Conservation (phyloP, 1,140 invertebrate genomes). For the Prorops nasuta region DNA sequence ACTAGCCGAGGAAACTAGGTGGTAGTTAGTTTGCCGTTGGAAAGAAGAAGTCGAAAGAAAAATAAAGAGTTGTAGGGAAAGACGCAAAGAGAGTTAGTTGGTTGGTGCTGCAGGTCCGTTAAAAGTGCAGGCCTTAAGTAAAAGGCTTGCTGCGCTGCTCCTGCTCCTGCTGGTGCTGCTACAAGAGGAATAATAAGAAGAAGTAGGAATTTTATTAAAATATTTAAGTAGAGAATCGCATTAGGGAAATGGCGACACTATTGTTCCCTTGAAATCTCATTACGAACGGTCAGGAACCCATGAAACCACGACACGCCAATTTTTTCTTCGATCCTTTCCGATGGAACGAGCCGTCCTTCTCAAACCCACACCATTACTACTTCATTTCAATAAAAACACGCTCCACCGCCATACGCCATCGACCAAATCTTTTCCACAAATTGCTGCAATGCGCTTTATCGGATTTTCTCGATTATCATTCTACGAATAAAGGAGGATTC, state of each 20-base stretch:
- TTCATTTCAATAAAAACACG: no score
- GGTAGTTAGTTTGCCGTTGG: background rate
- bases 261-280: conserved; percentile 45
- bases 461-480: no score
- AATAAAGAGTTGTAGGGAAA: background rate
- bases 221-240: conserved; percentile 48
- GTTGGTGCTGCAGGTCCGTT: background rate
- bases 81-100: background rate
- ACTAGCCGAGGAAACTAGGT: no score
- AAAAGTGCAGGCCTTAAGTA: background rate
- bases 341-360: no score
- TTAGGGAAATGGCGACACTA: conserved; percentile 44
- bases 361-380: no score
- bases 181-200: conserved; percentile 6
- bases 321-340: conserved; percentile 23
- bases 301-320: conserved; percentile 24
- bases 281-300: conserved; percentile 15
- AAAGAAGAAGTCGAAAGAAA: background rate
- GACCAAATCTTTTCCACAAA: no score
- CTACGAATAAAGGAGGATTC: no score
- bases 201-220: conserved; percentile 46
- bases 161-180: no score
- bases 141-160: no score
- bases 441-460: no score
- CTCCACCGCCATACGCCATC: no score